Base-by-base conservation (phyloP, 2,888 invertebrate species). In the Cartodere bifasciata region DNA sequence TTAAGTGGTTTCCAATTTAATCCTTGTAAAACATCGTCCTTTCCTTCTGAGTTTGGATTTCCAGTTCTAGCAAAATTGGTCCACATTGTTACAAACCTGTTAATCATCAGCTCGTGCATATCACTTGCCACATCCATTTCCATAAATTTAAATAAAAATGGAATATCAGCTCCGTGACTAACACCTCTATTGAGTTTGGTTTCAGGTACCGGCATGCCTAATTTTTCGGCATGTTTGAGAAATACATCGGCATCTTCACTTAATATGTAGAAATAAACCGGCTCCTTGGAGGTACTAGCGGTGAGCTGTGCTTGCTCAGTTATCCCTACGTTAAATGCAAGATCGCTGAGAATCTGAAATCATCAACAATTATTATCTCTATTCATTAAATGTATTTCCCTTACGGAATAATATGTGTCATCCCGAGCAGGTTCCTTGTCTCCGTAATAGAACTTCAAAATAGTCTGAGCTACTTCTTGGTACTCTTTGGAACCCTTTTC, bases 211-310 rank as follows among this genome's bases (percentile, higher is more conserved):
- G 23, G 20, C 9, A 17, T 6, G 9, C 9, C 4, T 9, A 13
- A 14, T 14, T 4, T 4, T 3, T 7, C 17, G 23, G 16, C 10
- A n/a, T n/a, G n/a, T n/a, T n/a, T n/a, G n/a, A n/a, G n/a, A n/a
- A n/a, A n/a, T n/a, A n/a, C n/a, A n/a, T n/a, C n/a, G n/a, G n/a
- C n/a, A n/a, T n/a, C n/a, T n/a, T n/a, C n/a, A n/a, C n/a, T n/a
- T n/a, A n/a, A n/a, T 35, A 44, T 42, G 29, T 53, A 56, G 13
- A 53, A 45, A 34, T 48, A 56, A 16, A 56, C 40, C 3, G 55
- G 55, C 16, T 34, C 17, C 9, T 35, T 34, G 11, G 48, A 45
- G 1, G 45, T 48, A 31, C 41, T 38, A 4, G 41, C 23, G 25
- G 52, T 52, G 6, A 40, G 31, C 32, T 35, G 42, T 2, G 49